Evolutionary conservation across 2,797 vertebrate genomes (phyloP).

Genomic region (Strix occidentalis): DNA sequence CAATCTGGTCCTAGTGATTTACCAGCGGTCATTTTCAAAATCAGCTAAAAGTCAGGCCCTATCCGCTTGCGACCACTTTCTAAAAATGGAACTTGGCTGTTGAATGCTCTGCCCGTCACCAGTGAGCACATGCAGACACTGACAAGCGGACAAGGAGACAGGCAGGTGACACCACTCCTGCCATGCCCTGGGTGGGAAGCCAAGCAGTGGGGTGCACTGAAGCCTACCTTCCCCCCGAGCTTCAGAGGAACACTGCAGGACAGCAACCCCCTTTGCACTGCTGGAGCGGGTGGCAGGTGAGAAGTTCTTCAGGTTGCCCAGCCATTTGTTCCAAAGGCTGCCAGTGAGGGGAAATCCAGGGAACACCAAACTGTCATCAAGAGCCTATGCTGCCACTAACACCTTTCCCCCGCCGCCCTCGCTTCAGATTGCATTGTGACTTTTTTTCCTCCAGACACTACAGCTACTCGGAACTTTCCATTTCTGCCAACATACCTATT

Average conservation of each 20-base stretch:
- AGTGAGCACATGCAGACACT: neutral
- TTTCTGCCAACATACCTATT: neutral
- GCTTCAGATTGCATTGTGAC: neutral
- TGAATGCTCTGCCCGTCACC: neutral
- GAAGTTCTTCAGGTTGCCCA: neutral
- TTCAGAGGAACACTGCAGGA: neutral
- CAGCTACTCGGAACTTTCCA: neutral
- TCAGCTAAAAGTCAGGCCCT: neutral
- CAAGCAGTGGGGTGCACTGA: neutral
- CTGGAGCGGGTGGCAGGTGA: neutral
- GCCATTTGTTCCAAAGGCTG: neutral
- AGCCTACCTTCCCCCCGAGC: neutral
- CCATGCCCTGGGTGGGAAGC: neutral
- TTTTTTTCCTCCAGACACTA: neutral
- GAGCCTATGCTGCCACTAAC: neutral
- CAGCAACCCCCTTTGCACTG: accelerated
- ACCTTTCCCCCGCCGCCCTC: accelerated
- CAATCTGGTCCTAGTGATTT: neutral
- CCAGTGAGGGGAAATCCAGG: neutral
- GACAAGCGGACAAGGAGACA: neutral
- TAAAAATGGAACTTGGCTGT: accelerated
- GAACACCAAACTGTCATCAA: neutral
- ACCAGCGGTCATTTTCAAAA: neutral
- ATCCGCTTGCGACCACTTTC: accelerated
- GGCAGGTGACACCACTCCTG: neutral